Percentiles rank a stretch among this genome's conserved stretches.
phyloP scores from a whole-genome alignment of 1,140 invertebrate genomes.

The Globodera rostochiensis region DNA sequence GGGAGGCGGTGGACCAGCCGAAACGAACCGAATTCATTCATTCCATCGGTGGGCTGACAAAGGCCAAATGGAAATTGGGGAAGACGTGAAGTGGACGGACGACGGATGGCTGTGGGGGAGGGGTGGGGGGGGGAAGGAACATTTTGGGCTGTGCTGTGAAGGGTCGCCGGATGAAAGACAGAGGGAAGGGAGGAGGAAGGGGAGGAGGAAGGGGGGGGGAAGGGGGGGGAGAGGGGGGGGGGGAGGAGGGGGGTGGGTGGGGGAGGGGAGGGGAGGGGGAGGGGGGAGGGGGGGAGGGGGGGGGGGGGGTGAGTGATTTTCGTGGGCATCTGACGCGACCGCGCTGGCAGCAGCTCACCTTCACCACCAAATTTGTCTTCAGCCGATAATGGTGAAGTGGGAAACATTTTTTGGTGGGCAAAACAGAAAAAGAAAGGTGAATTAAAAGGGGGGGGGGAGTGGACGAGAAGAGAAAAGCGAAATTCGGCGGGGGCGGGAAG shows the following conservation, averaged over 20 bases:
- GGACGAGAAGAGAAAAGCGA: neutral
- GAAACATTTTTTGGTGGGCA: neutral
- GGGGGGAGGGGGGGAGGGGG: no score
- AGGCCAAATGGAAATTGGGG: conserved; percentile 2
- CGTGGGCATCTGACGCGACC: neutral
- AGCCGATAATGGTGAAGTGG: neutral
- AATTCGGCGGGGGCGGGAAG: neutral
- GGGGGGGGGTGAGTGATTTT: neutral
- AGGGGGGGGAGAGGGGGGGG: no score
- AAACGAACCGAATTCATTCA: neutral
- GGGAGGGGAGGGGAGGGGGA: neutral
- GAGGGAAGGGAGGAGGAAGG: no score
- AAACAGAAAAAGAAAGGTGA: neutral
- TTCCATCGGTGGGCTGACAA: neutral
- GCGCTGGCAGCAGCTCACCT: neutral
- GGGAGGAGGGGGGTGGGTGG: neutral
- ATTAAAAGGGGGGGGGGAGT: neutral
- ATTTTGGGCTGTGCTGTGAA: no score
- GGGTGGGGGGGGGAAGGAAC: no score
- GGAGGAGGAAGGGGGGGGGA: no score
- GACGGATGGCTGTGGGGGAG: neutral
- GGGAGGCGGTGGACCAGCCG: neutral
- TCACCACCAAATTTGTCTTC: neutral
- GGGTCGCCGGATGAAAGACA: no score
- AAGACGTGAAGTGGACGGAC: neutral